Conservation (phyloP, 2,888 invertebrate species). For the Orthosia gothica region DNA sequence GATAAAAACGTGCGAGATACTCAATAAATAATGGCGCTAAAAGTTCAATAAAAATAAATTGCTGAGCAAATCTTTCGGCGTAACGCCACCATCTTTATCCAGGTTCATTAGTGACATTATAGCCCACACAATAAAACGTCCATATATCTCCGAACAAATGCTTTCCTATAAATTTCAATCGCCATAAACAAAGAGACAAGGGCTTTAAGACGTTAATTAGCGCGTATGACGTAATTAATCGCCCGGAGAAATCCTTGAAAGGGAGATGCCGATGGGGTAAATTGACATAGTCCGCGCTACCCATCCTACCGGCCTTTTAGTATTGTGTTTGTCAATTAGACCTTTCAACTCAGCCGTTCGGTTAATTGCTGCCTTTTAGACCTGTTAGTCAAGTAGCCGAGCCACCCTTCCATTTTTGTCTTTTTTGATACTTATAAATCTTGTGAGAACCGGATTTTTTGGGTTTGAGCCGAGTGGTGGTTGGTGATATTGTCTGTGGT, state of each 20-base stretch:
- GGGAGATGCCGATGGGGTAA: conserved; percentile 43
- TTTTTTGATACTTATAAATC: conserved; percentile 43
- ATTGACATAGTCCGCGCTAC: conserved; percentile 56
- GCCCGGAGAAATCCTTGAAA: conserved; percentile 48
- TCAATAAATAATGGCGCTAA: conserved; percentile 23
- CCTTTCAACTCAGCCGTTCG: conserved; percentile 67
- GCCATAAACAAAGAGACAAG: conserved; percentile 67
- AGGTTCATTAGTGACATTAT: conserved; percentile 40
- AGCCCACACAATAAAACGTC: conserved; percentile 23
- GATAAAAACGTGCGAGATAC: background rate
- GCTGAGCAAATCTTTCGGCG: conserved; percentile 14
- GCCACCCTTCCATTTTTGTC: conserved; percentile 64
- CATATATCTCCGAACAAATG: conserved; percentile 37
- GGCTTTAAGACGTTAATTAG: conserved; percentile 78
- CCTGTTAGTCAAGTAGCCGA: conserved; percentile 71
- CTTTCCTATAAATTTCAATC: conserved; percentile 59
- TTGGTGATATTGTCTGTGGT: conserved; percentile 34
- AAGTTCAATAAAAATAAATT: conserved; percentile 30
- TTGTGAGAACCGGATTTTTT: conserved; percentile 59
- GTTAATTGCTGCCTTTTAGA: conserved; percentile 75
- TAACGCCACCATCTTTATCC: conserved; percentile 13
- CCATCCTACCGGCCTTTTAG: conserved; percentile 51
- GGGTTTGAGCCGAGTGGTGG: conserved; percentile 27
- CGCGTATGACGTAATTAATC: conserved; percentile 76
- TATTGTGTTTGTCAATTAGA: conserved; percentile 78